These are phyloP conservation scores for Cancer borealis DNA, from an alignment of 2,888 invertebrate species.

Conservation along the genomic window DNA sequence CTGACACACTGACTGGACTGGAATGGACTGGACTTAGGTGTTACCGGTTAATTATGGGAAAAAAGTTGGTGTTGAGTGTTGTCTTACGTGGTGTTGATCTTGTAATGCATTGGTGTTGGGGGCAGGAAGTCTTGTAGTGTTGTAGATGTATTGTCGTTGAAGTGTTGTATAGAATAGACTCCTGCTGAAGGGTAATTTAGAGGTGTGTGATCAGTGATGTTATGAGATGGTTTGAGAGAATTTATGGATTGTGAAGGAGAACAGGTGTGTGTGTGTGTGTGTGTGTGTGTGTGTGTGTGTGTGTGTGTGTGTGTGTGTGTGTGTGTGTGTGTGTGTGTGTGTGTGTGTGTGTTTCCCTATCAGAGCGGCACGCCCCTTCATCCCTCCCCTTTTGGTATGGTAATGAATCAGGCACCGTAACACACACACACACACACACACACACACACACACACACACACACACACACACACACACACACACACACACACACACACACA, in stretches of 20 bases:
- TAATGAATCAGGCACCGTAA: neutral
- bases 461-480: constrained; percentile 44
- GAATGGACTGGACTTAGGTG: too few species aligned
- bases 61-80: neutral
- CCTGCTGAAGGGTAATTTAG: neutral
- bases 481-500: constrained; percentile 43
- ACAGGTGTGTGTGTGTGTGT: neutral
- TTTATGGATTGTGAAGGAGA: neutral
- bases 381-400: neutral
- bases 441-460: constrained; percentile 5
- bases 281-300: constrained; percentile 27
- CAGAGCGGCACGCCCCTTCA: neutral
- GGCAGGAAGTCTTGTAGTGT: neutral
- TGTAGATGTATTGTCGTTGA: neutral
- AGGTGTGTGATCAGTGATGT: neutral
- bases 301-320: constrained; percentile 32
- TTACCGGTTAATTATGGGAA: neutral
- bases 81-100: neutral
- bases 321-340: neutral
- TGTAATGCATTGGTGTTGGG: too few species aligned
- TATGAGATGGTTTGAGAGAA: neutral
- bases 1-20: neutral
- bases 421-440: constrained; percentile 12
- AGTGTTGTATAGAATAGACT: neutral
- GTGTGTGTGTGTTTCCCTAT: neutral